Evolutionary conservation across 2,113 vertebrate genomes (phyloP).

Genomic region (Mirounga angustirostris): DNA sequence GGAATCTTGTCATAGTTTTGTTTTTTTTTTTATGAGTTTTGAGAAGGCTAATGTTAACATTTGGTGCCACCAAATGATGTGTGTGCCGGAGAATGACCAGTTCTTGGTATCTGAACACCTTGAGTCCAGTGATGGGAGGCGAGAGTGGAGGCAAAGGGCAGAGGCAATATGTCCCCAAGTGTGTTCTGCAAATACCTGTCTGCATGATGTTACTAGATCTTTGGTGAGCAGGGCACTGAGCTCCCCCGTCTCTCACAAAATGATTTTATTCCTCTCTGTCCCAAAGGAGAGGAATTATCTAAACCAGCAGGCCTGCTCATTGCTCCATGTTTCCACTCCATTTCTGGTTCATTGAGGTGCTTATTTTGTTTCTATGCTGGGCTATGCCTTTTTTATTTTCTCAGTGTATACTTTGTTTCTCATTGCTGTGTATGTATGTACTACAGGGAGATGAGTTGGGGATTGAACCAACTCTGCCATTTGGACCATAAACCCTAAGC

Average conservation of each 20-base stretch:
- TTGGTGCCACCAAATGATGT: not conserved
- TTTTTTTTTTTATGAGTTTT: not conserved
- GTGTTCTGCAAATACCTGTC: not conserved
- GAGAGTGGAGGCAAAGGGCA: not conserved
- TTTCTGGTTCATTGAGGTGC: not conserved
- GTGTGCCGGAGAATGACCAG: too few species aligned
- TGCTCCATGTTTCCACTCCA: not conserved
- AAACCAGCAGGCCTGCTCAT: not conserved
- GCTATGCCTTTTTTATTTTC: not conserved
- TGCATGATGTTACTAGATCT: not conserved
- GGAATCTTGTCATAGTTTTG: not conserved
- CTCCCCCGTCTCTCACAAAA: not conserved
- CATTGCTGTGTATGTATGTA: not conserved
- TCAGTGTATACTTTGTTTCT: not conserved
- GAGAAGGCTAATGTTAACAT: not conserved
- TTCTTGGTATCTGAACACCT: not conserved
- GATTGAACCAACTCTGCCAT: not conserved
- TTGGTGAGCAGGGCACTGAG: not conserved
- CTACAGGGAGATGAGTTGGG: not conserved
- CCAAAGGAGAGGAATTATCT: not conserved
- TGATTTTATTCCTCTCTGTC: not conserved
- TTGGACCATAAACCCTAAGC: not conserved
- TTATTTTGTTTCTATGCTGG: not conserved
- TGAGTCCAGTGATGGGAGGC: not conserved
- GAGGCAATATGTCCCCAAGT: not conserved